A percentile compares a stretch with the other conserved stretches of the same genome.
Conservation (phyloP, 1,140 invertebrate species). For the Pseudomyrmex flavicornis region DNA sequence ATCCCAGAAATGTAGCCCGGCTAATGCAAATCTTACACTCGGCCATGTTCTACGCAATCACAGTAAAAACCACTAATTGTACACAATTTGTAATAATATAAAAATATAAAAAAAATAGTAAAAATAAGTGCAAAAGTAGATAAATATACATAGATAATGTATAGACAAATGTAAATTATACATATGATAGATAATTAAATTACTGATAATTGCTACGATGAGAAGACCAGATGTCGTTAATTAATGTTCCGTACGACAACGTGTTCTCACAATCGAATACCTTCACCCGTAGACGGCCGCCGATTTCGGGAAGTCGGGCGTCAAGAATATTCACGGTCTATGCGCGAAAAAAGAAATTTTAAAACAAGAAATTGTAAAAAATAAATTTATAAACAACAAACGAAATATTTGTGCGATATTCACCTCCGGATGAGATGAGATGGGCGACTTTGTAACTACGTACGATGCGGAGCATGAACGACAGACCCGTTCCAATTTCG, state of each 20-base stretch:
- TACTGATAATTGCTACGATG: constrained; percentile 85
- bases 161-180: constrained; percentile 21
- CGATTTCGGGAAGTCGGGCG: constrained; percentile 83
- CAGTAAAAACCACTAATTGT: constrained; percentile 8
- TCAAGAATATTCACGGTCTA: constrained; percentile 75
- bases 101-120: no score
- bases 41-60: constrained; percentile 80
- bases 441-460: constrained; percentile 77
- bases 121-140: no score
- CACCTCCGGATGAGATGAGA: constrained; percentile 72
- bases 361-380: not conserved
- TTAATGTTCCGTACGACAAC: constrained; percentile 78
- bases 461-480: constrained; percentile 74
- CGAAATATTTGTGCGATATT: not conserved
- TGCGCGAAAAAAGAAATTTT: not conserved
- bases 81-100: not conserved
- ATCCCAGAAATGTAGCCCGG: constrained; percentile 84
- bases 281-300: constrained; percentile 81
- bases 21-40: constrained; percentile 80
- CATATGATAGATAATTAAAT: constrained; percentile 34
- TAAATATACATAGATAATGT: no score
- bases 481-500: constrained; percentile 79
- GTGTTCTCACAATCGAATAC: constrained; percentile 84
- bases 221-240: constrained; percentile 82
- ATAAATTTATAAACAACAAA: not conserved